Conservation (phyloP, 2,113 vertebrate species). For the Bubo blakistoni region DNA sequence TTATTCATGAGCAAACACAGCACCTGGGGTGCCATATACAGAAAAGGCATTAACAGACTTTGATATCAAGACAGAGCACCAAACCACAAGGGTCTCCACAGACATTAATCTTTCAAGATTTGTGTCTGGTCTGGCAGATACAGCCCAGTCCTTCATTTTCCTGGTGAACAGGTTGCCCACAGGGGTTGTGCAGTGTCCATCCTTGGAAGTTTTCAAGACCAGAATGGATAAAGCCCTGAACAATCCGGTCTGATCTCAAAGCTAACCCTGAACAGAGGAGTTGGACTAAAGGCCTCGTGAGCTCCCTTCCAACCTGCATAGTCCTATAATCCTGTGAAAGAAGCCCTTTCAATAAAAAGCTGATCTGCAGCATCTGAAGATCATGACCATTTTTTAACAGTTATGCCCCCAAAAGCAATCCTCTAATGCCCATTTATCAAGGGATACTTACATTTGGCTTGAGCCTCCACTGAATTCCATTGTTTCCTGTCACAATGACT, state of each 20-base stretch:
- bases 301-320: not conserved
- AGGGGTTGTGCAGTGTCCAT: not conserved
- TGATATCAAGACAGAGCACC: not conserved
- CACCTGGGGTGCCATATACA: not conserved
- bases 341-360: not conserved
- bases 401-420: fast-evolving
- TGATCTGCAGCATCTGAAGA: not conserved
- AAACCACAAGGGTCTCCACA: not conserved
- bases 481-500: slow-evolving; percentile 86
- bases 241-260: not conserved
- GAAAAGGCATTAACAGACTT: not conserved
- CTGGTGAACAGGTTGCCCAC: not conserved
- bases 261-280: not conserved
- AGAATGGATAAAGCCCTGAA: not conserved
- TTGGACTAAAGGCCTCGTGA: not conserved
- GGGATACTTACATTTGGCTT: slow-evolving; percentile 77
- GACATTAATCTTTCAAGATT: not conserved
- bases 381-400: not conserved
- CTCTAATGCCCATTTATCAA: not conserved
- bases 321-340: not conserved
- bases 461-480: slow-evolving; percentile 89
- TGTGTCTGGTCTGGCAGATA: not conserved
- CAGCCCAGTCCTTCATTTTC: not conserved
- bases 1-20: not conserved
- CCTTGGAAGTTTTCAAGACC: not conserved